Evolutionary conservation across 35 echinoderm and acorn worm species (phyloP).

Genomic region (Heliocidaris erythrogramma): DNA sequence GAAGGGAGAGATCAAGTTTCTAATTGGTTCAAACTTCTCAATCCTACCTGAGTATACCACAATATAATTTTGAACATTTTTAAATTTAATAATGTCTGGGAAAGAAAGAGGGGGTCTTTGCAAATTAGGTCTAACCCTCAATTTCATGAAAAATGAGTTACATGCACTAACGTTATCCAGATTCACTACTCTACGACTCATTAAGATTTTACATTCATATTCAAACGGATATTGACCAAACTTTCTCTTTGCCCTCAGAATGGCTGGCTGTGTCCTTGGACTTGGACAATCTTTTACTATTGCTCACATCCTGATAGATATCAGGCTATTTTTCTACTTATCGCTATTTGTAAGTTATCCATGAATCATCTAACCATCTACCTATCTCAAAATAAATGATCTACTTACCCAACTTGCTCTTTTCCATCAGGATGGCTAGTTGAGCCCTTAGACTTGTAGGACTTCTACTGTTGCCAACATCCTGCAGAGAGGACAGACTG

Average conservation of each 20-base stretch:
- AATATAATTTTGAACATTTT: background rate
- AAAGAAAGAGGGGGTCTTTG: no score
- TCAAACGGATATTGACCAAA: no score
- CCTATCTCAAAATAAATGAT: background rate
- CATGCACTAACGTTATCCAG: background rate
- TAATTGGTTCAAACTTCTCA: background rate
- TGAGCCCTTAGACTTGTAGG: slow-evolving; percentile 76
- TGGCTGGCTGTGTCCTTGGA: no score
- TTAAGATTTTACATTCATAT: no score
- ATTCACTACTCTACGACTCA: background rate
- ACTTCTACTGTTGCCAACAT: background rate
- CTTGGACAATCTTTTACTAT: no score
- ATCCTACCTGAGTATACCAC: background rate
- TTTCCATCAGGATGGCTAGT: slow-evolving; percentile 71
- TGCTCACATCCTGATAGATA: no score
- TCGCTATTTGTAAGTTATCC: background rate
- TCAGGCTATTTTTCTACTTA: background rate
- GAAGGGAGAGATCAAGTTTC: background rate
- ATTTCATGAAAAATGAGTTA: no score
- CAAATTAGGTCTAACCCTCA: no score
- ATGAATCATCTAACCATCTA: background rate
- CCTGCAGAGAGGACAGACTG: background rate
- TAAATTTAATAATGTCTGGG: no score
- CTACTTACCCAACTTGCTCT: slow-evolving; percentile 89
- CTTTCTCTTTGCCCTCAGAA: no score